Evolutionary conservation across 1,140 invertebrate genomes (phyloP), one percentile per base, ranked within the genome.

Genomic region (Monochamus saltuarius): DNA sequence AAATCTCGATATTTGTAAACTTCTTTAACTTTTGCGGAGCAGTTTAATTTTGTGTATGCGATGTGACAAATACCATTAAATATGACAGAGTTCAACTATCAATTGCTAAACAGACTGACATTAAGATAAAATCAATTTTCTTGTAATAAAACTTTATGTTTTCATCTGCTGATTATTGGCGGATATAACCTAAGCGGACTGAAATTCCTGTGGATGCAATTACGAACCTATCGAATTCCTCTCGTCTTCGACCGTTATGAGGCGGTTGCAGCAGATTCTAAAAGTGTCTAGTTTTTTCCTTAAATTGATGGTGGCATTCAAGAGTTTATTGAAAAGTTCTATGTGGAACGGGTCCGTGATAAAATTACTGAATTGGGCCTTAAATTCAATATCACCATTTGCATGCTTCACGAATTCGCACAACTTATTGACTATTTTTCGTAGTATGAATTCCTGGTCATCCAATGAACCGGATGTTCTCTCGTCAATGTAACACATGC

Each of bases 241-340:
- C 46, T 70, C 67, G 34, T 72, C 65, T 62, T 72, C 70, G 16
- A 67, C 54, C n/a, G 62, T 38, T 14, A 72, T 56, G 10, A 72
- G 42, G 35, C 65, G 17, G 16, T 72, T 61, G 50, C 66, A 70
- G 22, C 62, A 67, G 8, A 68, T 67, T 16, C 63, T 58, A 49
- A 68, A 70, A 13, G 46, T 14, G 9, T 70, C 54, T 56, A 72
- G 40, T 9, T 65, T 58, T 47, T 59, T 61, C 16, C 53, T 50
- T 46, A 72, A 36, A 19, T 16, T 38, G 4, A 65, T 14, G 0
- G 62, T 72, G 8, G 62, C 55, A 1, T 57, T 43, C 4, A 70
- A 37, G 13, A 70, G 36, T 34, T 64, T 57, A 34, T 65, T 59
- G 19, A 71, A 66, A 6, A 69, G 35, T 36, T 65, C 61, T 8